These are phyloP conservation scores for Nephrotoma appendiculata DNA, from an alignment of 2,888 invertebrate genomes.

Conservation along the genomic window DNA sequence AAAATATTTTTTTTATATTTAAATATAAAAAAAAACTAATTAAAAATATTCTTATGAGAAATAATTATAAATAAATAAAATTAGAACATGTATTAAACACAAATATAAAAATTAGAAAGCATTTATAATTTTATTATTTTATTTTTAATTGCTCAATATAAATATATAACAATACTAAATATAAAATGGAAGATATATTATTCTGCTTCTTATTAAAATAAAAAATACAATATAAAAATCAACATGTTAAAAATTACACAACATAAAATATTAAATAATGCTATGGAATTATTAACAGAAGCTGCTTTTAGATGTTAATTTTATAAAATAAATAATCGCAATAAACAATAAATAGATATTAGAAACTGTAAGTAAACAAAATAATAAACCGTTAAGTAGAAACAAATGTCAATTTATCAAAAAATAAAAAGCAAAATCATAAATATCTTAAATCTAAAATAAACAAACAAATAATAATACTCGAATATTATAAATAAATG, in stretches of 20 bases:
- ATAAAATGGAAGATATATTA: neutral
- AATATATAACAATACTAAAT: neutral
- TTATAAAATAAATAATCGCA: neutral
- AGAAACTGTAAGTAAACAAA: neutral
- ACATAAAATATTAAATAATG: neutral
- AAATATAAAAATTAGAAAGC: neutral
- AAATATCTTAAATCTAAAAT: neutral
- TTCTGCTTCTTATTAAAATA: neutral
- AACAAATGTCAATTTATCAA: neutral
- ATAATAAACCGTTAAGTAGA: neutral
- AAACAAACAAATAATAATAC: neutral
- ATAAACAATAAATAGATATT: neutral
- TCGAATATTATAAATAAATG: neutral
- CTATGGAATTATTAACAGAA: neutral
- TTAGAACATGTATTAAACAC: neutral
- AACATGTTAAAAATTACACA: neutral
- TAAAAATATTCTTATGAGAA: neutral
- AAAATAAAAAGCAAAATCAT: neutral
- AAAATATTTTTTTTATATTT: neutral
- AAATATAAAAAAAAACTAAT: neutral
- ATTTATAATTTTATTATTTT: neutral
- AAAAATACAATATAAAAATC: neutral
- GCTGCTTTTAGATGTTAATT: neutral
- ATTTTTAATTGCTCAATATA: neutral
- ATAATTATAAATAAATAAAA: neutral